Evolutionary conservation across 2,888 invertebrate species (phyloP).

Genomic region (Panorpa germanica): DNA sequence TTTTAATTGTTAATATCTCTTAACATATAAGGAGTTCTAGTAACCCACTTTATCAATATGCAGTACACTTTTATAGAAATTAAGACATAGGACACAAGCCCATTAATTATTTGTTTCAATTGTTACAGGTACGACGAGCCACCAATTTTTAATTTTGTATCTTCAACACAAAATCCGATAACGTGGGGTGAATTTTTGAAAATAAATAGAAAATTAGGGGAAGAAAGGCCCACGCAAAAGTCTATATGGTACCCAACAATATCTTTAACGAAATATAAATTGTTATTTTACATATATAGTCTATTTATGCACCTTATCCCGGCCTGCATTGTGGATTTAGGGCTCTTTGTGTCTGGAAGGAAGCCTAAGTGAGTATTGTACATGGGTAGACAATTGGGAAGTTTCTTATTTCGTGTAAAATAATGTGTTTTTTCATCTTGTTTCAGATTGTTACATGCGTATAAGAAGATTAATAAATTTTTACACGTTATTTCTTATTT

Average conservation of each 20-base stretch:
- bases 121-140: conserved; percentile 20
- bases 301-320: conserved; percentile 42
- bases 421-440: conserved; percentile 5
- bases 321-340: conserved; percentile 36
- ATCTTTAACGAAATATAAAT: conserved; percentile 24
- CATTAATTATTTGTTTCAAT: too few species aligned
- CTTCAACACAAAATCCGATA: conserved; percentile 58
- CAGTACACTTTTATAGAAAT: too few species aligned
- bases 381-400: too few species aligned
- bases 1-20: too few species aligned
- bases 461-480: conserved; percentile 63
- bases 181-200: conserved; percentile 54
- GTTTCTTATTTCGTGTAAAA: too few species aligned
- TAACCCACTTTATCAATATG: too few species aligned
- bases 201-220: conserved; percentile 29
- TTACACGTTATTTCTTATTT: conserved; percentile 56
- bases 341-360: conserved; percentile 29
- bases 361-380: conserved; percentile 30
- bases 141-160: conserved; percentile 71
- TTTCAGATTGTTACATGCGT: conserved; percentile 55
- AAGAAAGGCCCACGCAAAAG: conserved; percentile 34
- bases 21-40: too few species aligned
- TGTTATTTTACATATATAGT: too few species aligned
- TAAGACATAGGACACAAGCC: too few species aligned
- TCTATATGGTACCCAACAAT: conserved; percentile 49